Evolutionary conservation across 2,888 invertebrate genomes (phyloP).

Genomic region (Luperina testacea): DNA sequence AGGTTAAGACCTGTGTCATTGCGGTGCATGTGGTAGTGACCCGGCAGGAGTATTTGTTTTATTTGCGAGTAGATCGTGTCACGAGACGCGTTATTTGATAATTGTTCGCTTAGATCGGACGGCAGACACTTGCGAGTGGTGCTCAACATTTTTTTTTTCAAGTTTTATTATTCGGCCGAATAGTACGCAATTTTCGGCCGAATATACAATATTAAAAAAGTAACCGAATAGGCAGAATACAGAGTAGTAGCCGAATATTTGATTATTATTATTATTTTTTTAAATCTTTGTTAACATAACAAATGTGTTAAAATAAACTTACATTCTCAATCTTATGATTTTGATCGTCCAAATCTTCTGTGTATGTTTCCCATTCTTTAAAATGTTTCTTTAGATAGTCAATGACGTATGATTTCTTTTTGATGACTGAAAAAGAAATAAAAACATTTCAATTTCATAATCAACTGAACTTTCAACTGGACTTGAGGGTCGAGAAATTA

Average conservation of each 20-base stretch:
- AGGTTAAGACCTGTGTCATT: not conserved
- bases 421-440: constrained; percentile 69
- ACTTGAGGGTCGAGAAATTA: too few relatives aligned
- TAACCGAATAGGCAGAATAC: not conserved
- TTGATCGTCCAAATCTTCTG: constrained; percentile 17
- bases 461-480: too few relatives aligned
- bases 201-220: not conserved
- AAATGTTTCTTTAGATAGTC: constrained; percentile 76
- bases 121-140: not conserved
- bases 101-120: not conserved
- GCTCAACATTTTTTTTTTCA: not conserved
- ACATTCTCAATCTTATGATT: constrained; percentile 42
- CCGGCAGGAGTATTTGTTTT: not conserved
- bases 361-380: constrained; percentile 65
- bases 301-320: constrained; percentile 24
- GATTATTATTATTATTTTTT: not conserved
- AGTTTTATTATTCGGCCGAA: not conserved
- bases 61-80: not conserved
- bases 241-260: not conserved
- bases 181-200: not conserved
- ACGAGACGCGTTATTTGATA: not conserved
- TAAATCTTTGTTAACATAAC: not conserved
- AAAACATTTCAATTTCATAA: too few relatives aligned
- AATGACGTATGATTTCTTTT: constrained; percentile 67
- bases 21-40: not conserved